A percentile compares a stretch with the other conserved stretches of the same genome.
Evolutionary conservation across 2,113 vertebrate species (phyloP).

Genomic region (Cinclus cinclus): DNA sequence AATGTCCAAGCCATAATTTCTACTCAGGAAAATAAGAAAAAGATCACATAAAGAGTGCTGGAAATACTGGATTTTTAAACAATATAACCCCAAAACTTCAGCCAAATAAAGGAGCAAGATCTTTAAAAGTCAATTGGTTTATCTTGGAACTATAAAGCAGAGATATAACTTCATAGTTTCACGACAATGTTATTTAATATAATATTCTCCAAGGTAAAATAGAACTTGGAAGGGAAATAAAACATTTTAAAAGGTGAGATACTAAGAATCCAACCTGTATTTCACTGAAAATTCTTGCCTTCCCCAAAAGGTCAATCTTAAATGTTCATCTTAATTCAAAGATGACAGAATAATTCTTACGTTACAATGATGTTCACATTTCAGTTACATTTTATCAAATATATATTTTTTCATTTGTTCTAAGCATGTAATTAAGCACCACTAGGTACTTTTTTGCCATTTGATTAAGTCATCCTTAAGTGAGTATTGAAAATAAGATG

Average conservation of each 20-base stretch:
- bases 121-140: not conserved
- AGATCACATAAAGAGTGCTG: not conserved
- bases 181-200: not conserved
- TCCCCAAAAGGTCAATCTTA: constrained; percentile 35
- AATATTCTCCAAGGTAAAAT: constrained; percentile 16
- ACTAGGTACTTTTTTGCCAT: constrained; percentile 62
- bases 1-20: not conserved
- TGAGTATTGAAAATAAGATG: constrained; percentile 58
- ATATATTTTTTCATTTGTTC: constrained; percentile 28
- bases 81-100: not conserved
- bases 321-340: constrained; percentile 6
- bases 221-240: not conserved
- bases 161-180: constrained; percentile 18
- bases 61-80: not conserved
- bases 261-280: not conserved
- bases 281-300: constrained; percentile 25
- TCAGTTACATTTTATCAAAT: constrained; percentile 40
- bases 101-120: not conserved
- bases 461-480: constrained; percentile 62
- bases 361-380: constrained; percentile 48
- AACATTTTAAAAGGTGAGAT: not conserved
- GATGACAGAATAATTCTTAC: not conserved
- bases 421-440: constrained; percentile 63
- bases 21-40: not conserved
- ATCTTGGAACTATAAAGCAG: not conserved